Conservation (phyloP, 2,888 invertebrate genomes). For the Stegophylla sp. region DNA sequence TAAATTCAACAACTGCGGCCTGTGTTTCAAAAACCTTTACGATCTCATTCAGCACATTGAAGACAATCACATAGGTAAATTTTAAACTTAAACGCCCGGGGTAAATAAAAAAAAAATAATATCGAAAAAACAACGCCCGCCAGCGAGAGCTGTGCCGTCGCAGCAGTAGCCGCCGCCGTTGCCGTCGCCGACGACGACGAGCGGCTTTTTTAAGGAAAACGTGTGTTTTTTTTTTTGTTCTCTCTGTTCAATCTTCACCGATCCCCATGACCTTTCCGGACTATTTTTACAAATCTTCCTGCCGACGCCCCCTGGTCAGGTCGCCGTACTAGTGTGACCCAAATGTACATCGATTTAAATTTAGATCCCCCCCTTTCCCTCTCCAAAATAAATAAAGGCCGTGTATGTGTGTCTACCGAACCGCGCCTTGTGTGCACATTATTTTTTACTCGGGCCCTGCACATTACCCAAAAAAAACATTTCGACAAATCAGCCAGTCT, state of each 20-base stretch:
- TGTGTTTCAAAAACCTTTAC: conserved; percentile 80
- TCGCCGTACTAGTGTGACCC: conserved; percentile 11
- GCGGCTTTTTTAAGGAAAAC: neutral
- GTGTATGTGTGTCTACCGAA: neutral
- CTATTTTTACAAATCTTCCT: conserved; percentile 10
- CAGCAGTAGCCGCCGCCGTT: neutral
- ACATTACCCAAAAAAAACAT: too few species aligned
- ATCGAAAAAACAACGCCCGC: neutral
- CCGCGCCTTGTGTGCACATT: neutral
- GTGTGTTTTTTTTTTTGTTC: conserved; percentile 4
- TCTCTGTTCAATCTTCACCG: neutral
- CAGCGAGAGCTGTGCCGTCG: neutral
- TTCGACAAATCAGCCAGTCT: too few species aligned
- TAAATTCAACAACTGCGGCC: conserved; percentile 85
- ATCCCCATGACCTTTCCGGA: conserved; percentile 7
- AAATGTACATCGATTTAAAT: conserved; percentile 45
- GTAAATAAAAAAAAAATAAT: too few species aligned
- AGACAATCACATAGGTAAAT: conserved; percentile 84
- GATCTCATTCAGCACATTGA: conserved; percentile 88
- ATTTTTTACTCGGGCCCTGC: neutral
- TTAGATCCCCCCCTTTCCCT: conserved; percentile 30
- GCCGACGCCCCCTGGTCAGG: neutral
- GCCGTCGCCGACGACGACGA: neutral
- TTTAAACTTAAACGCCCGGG: conserved; percentile 59
- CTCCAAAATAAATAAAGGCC: neutral